Base-by-base conservation (phyloP, 2,797 vertebrate genomes). In the Balearica regulorum region DNA sequence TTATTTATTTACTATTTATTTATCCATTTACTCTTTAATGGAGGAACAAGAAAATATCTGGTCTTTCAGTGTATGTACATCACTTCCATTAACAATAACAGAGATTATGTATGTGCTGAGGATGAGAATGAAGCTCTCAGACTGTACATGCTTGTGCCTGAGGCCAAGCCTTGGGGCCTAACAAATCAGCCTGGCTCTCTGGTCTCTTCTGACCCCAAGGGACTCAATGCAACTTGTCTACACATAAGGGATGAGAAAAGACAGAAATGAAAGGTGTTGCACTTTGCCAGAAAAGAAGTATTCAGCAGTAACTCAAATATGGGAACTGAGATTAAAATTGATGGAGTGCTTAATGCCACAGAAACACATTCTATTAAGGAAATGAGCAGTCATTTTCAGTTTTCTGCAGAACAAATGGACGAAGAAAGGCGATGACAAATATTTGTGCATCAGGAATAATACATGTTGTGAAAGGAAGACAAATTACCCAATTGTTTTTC, bases 121-220 rank as follows among this genome's bases (percentile, higher is more conserved):
- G 43, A 76, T 84, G 70, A 79, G 58, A 92, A 92, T 7, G 54
- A 89, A 89, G 43, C 39, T 76, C 68, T 83, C 87, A 77, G 39
- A 51, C 54, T 66, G 62, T 87, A 84, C 80, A 62, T 41, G 33
- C 77, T 76, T 66, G 35, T 81, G 79, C 92, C 95, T 92, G 71
- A 86, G 92, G 91, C 82, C 87, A 93, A 69, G 54, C 76, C 69
- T 65, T 61, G 61, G 46, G 84, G 35, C 39, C 72, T 86, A 71
- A 91, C 72, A 96, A 91, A 92, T 88, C 92, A 92, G 16, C 57
- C 26, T 69, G 75, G 39, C 41, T 89, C 91, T 93, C 89, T 89
- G 68, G 57, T 85, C 69, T 87, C 29, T 78, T 75, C 71, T 90
- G 71, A 91, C n/a, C 61, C 37, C 60, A 46, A 28, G 75, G 15